Evolutionary conservation across 1,140 invertebrate genomes (phyloP), one percentile per base, ranked within the genome.

Genomic region (Papilio glaucus): DNA sequence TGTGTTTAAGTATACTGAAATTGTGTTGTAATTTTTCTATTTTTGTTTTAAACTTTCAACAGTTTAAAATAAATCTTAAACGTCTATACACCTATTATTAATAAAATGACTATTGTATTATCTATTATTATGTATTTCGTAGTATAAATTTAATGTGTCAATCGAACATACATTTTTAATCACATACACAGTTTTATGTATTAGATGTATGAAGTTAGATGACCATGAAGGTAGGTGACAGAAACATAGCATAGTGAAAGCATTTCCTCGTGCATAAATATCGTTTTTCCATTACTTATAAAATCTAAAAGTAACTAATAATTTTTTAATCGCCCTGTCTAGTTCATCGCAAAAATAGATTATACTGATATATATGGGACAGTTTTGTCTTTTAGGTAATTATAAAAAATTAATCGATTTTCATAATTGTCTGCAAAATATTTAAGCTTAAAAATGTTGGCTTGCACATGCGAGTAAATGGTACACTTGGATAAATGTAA

Each of bases 61-160:
- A 24, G 18, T 57, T 57, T 57, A 12, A 21, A 57, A 24, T 0
- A 57, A 57, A 57, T 57, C 21, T 57, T 26, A 2, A 57, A 57
- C 24, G 49, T 57, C 49, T 57, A 53, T 53, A 57, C 21, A 57
- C 49, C 24, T 57, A 45, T 45, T 15, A 53, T 3, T 53, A 26
- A 53, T 49, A 49, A 57, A 57, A 21, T 57, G 49, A 57, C 21
- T 57, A 49, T 49, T 57, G 29, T 33, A 33, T 6, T 33, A 33
- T 33, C 29, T 33, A 33, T 33, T 24, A 24, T 21, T 57, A 57
- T 57, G 21, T 57, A 57, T 57, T 26, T 21, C 10, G 49, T 57
- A 57, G 49, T 13, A 13, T 13, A 57, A 57, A 57, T 57, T 57
- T 4, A 57, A 49, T 49, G 42, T 49, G 49, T 57, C 49, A 24